Conservation (phyloP, 37 sponge, comb jelly and placozoan species). For the Cladorhizidae sp. region DNA sequence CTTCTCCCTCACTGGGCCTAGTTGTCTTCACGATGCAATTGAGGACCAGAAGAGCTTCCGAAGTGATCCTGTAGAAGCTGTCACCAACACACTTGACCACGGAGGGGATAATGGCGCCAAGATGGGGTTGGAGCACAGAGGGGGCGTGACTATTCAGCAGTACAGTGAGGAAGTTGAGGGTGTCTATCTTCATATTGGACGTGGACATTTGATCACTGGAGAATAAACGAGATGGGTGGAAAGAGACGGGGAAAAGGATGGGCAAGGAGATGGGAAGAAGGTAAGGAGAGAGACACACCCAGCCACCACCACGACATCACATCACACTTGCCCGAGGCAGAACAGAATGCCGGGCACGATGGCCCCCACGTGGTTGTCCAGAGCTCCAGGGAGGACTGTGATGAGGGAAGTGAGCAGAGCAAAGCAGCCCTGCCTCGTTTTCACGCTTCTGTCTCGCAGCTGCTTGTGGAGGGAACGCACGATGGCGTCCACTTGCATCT, state of each 20-base stretch:
- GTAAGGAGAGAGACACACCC: no score
- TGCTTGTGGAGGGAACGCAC: constrained; percentile 89
- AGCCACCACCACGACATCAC: no score
- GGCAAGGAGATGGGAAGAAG: no score
- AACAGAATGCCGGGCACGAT: constrained; percentile 88
- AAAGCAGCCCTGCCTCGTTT: constrained; percentile 95
- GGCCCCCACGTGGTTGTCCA: constrained; percentile 77
- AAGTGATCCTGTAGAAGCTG: constrained; percentile 95
- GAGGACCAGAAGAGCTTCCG: constrained; percentile 91
- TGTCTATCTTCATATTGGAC: constrained; percentile 96
- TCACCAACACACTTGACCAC: constrained; percentile 88
- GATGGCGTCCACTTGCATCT: constrained; percentile 74
- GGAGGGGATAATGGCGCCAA: constrained; percentile 72
- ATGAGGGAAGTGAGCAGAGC: constrained; percentile 85
- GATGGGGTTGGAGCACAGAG: constrained; percentile 80
- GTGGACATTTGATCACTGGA: constrained; percentile 79
- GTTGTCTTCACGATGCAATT: constrained; percentile 86
- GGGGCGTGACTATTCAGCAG: constrained; percentile 80
- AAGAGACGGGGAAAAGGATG: no score
- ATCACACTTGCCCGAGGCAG: constrained; percentile 77
- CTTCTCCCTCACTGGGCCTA: constrained; percentile 63
- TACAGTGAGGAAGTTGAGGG: constrained; percentile 88
- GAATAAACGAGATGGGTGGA: background rate
- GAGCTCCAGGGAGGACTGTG: constrained; percentile 85
- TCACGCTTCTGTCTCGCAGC: constrained; percentile 89